These are phyloP conservation scores for Phymorhynchus buccinoides DNA, from an alignment of 1,140 invertebrate genomes.

Conservation along the genomic window DNA sequence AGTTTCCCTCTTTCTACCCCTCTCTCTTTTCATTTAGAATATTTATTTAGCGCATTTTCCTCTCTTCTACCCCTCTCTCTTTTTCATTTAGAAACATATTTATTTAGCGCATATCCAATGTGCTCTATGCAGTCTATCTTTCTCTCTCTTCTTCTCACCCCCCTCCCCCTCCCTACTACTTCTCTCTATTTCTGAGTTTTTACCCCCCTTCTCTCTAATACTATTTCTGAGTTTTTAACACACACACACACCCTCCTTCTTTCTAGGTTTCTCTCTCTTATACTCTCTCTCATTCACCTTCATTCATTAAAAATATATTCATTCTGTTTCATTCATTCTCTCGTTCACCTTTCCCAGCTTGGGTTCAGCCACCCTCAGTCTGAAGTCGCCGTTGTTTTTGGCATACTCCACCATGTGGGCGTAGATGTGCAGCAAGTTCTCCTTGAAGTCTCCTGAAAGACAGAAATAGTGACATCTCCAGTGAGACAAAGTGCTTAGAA, in stretches of 20 bases:
- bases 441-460: conserved; percentile 69
- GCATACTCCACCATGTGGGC: conserved; percentile 72
- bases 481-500: not conserved
- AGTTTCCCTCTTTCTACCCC: no score
- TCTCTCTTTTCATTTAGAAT: no score
- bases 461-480: not conserved
- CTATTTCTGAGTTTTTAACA: no score
- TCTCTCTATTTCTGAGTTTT: not conserved
- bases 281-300: not conserved
- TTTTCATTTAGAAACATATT: no score
- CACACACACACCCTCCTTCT: no score
- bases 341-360: conserved; percentile 69
- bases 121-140: not conserved
- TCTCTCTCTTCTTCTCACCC: not conserved
- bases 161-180: not conserved
- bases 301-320: not conserved
- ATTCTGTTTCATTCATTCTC: no score
- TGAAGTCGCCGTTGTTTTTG: conserved; percentile 69
- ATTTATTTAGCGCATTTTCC: no score
- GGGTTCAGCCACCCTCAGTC: conserved; percentile 66
- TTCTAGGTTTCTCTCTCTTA: not conserved
- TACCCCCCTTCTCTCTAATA: not conserved
- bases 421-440: conserved; percentile 72
- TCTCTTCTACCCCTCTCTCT: no score
- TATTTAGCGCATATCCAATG: not conserved